Evolutionary conservation across 2,113 vertebrate species (phyloP), one percentile per base, ranked within the genome.

Genomic region (Gracilinanus agilis): DNA sequence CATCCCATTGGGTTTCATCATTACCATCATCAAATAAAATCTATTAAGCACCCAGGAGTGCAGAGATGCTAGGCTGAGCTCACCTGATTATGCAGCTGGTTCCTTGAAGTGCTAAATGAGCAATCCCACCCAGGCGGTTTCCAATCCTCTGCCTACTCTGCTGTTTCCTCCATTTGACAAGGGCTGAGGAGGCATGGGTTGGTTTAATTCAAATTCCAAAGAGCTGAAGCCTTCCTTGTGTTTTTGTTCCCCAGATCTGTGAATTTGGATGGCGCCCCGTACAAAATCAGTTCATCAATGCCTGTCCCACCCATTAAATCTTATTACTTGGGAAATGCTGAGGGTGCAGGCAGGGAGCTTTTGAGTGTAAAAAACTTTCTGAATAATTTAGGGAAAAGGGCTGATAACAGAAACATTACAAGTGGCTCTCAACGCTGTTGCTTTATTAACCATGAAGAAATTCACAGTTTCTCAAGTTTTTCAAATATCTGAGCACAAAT

Each of bases 331-430:
- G 91, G 96, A 97, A 97, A 93, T 1, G 96, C 97, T 97, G 95
- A 98, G 94, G 94, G 61, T 0, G 67, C 94, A 96, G 91, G 93
- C 94, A 55, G 44, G 88, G 95, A 95, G 95, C 93, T 97, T 55
- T 67, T 3, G 92, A 96, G 67, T 21, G 75, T 94, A 97, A 96
- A 96, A 95, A 97, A 93, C 91, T 96, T 95, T 91, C 93, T 97
- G 96, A 98, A 98, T 97, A 97, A 98, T 98, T 98, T 95, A 98
- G 95, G 94, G 91, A 94, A 90, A 93, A 4, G 0, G 91, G 94
- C 90, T 95, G 95, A 97, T 93, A 97, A 98, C 91, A 93, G 95
- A 97, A 97, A 97, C 55, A 12, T 44, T 92, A 58, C 0, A 0
- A 88, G 16, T 0, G 89, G 94, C 53, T 92, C 94, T 97, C 92